A percentile compares a stretch with the other conserved stretches of the same genome.
phyloP scores from a whole-genome alignment of 1,140 invertebrate genomes.

The Portunus trituberculatus region DNA sequence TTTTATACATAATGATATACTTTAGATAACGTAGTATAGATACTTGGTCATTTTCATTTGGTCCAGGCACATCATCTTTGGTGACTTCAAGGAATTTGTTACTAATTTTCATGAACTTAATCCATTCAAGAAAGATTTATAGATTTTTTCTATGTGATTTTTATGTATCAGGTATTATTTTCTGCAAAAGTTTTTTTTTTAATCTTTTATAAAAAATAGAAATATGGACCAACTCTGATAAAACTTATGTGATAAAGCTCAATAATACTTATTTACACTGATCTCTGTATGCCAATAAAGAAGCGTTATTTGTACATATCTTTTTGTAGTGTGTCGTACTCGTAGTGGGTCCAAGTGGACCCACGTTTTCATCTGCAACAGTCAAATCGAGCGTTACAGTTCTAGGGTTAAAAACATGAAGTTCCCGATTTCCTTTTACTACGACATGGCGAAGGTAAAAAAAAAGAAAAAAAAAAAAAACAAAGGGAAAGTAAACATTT shows the following conservation, averaged over 20 bases:
- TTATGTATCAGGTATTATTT: not conserved
- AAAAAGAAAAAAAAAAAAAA: too few species aligned
- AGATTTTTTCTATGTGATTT: constrained; percentile 16
- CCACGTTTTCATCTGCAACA: not conserved
- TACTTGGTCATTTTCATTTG: constrained; percentile 35
- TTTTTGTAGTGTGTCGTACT: not conserved
- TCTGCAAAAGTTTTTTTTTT: not conserved
- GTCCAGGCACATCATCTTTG: constrained; percentile 24
- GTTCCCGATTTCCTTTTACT: too few species aligned
- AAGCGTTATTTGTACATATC: constrained; percentile 27
- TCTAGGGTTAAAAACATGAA: not conserved
- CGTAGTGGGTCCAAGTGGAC: constrained; percentile 13
- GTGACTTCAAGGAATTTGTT: not conserved
- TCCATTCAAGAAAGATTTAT: constrained; percentile 17
- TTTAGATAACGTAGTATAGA: constrained; percentile 32
- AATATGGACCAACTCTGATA: constrained; percentile 31
- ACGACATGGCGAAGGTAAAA: too few species aligned
- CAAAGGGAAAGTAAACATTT: too few species aligned
- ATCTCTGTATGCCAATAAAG: not conserved
- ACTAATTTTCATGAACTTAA: constrained; percentile 18
- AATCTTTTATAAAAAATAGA: not conserved
- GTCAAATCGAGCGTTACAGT: constrained; percentile 35
- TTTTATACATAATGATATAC: constrained; percentile 47
- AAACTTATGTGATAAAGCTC: constrained; percentile 15
- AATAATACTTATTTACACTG: constrained; percentile 26